These are phyloP conservation scores for Melanotaenia duboulayi DNA, from an alignment of 2,113 vertebrate genomes.

Conservation along the genomic window DNA sequence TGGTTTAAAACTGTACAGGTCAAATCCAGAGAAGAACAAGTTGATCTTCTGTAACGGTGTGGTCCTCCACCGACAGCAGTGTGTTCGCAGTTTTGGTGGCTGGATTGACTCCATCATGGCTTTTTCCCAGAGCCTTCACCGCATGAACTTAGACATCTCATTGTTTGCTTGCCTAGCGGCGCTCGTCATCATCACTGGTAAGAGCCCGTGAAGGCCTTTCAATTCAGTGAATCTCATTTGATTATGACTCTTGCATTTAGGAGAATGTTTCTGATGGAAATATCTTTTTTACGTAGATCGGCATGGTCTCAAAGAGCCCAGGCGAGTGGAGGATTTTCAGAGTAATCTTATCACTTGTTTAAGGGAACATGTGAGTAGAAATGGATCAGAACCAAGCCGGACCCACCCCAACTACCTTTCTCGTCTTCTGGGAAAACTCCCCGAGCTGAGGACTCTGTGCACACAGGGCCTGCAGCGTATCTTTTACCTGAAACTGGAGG, in stretches of 20 bases:
- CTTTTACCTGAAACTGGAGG: conserved; percentile 95
- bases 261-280: conserved; percentile 34
- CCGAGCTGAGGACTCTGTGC: conserved; percentile 91
- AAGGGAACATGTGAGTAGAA: conserved; percentile 87
- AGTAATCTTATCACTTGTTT: conserved; percentile 90
- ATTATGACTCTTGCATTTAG: not conserved
- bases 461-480: conserved; percentile 95
- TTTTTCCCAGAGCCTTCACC: conserved; percentile 90
- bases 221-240: not conserved
- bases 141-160: conserved; percentile 88
- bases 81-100: conserved; percentile 89
- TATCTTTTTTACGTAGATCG: conserved; percentile 81
- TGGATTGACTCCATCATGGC: conserved; percentile 94
- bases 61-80: conserved; percentile 91
- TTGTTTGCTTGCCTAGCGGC: conserved; percentile 91
- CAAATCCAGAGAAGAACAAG: conserved; percentile 89
- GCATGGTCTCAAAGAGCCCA: conserved; percentile 91
- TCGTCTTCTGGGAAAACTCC: conserved; percentile 91
- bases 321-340: conserved; percentile 92
- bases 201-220: conserved; percentile 22
- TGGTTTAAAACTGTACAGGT: conserved; percentile 78
- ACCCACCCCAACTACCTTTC: conserved; percentile 89
- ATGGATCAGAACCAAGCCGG: conserved; percentile 74
- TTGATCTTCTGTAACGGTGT: conserved; percentile 92
- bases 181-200: conserved; percentile 93